A percentile compares a stretch with the other conserved stretches of the same genome.
These are phyloP conservation scores for Falco biarmicus DNA, from an alignment of 2,797 vertebrate genomes.

Conservation along the genomic window DNA sequence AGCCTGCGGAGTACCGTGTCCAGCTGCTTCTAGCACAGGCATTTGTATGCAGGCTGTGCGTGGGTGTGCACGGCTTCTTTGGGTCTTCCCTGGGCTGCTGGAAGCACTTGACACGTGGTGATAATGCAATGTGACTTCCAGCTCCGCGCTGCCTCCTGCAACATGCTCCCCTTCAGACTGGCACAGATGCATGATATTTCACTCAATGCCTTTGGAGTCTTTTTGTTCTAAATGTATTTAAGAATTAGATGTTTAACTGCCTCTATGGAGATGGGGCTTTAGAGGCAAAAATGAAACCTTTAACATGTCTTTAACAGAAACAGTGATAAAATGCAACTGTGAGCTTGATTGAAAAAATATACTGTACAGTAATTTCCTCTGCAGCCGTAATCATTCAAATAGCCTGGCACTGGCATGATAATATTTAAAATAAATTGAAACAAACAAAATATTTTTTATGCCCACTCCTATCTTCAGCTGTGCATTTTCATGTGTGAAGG, in stretches of 20 bases:
- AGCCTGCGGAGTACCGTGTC: neutral
- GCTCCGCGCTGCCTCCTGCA: neutral
- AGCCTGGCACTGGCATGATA: neutral
- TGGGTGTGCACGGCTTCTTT: rapidly evolving
- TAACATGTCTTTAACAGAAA: neutral
- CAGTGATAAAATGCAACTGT: slow-evolving; percentile 6
- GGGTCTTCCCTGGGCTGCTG: neutral
- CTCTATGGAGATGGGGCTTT: neutral
- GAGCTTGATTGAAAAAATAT: neutral
- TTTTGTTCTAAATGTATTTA: neutral
- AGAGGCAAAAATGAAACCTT: neutral
- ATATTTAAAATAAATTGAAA: neutral
- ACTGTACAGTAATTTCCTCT: neutral
- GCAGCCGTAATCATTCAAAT: neutral
- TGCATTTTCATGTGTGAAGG: neutral
- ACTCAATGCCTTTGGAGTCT: neutral
- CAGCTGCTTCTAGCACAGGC: neutral
- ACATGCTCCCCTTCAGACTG: slow-evolving; percentile 20
- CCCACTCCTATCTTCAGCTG: neutral
- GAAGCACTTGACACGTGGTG: neutral
- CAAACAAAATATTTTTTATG: neutral
- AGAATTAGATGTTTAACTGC: neutral
- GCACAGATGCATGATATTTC: neutral
- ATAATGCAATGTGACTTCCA: neutral
- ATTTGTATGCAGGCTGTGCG: neutral